Base-by-base conservation (phyloP, 1,140 invertebrate genomes). In the Drosophila pseudoananassae region DNA sequence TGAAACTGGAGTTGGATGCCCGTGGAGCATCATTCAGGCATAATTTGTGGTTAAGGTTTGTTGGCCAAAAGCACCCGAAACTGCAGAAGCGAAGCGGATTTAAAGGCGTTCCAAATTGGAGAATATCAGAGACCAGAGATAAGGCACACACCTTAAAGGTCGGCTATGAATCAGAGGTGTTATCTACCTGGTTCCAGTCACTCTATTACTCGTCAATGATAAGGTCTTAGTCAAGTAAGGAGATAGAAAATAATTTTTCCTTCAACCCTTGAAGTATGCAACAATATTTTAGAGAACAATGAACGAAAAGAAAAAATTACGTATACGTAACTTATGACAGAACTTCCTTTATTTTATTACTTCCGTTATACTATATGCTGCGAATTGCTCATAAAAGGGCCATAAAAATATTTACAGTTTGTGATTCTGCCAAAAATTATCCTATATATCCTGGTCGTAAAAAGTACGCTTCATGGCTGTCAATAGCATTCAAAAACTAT, bases 21-120 rank as follows among this genome's bases (percentile, higher is more conserved):
- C n/a, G 14, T 81, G 52, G 56, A 87, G 82, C 82, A 85, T 87
- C 78, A 76, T 85, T 64, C 56, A 59, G 63, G 51, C 73, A 78
- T 85, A 82, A 76, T 63, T 75, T 68, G 78, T 64, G 82, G 82
- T 69, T 76, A 50, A 55, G 65, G 36, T 51, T 47, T 50, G 40
- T 36, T 46, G 8, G 56, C 31, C 25, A 31, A 59, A 40, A 56
- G 17, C 25, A 52, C 4, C 31, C 10, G 17, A 58, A 49, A 25
- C 25, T 49, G 1, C 7, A 8, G 12, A 60, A 23, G 14, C 45
- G 53, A 43, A 46, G 10, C 51, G 31, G 25, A 46, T 61, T 54
- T 40, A 36, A 52, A 56, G 46, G 38, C 33, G 12, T 25, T 27
- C 20, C 55, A 29, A 47, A 56, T 55, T 15, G 43, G 15, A 23